A percentile compares a stretch with the other conserved stretches of the same genome.
Evolutionary conservation across 2,797 vertebrate genomes (phyloP).

Genomic region (Megalops cyprinoides): DNA sequence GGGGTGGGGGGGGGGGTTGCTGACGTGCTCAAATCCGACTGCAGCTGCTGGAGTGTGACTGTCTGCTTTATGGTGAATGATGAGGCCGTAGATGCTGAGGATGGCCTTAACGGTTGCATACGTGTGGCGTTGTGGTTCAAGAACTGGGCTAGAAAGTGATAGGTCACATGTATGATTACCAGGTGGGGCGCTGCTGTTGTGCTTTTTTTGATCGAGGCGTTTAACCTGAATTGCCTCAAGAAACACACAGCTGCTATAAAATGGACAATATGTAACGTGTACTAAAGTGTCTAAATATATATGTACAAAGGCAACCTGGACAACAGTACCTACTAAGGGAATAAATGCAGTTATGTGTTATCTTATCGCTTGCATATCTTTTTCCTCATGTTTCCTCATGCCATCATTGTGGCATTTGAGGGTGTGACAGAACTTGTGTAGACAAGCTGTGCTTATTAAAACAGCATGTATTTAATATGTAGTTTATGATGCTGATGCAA

Average conservation of each 20-base stretch:
- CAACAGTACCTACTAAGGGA: background rate
- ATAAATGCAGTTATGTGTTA: background rate
- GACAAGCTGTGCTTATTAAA: too few relatives aligned
- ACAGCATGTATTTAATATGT: too few relatives aligned
- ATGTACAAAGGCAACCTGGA: background rate
- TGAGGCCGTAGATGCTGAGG: slow-evolving; percentile 75
- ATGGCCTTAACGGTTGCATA: background rate
- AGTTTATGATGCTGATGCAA: too few relatives aligned
- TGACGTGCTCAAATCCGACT: slow-evolving; percentile 71
- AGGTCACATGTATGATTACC: background rate
- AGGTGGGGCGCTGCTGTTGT: background rate
- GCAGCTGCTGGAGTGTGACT: slow-evolving; percentile 78
- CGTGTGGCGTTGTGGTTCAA: background rate
- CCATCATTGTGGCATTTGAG: too few relatives aligned
- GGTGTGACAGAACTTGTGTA: too few relatives aligned
- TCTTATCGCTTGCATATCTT: background rate
- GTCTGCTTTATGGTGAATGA: slow-evolving; percentile 74
- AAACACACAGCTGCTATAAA: background rate
- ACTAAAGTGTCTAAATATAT: background rate
- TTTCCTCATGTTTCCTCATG: too few relatives aligned
- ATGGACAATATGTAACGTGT: background rate
- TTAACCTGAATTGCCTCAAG: too few relatives aligned
- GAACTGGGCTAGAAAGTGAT: background rate
- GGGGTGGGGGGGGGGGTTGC: slow-evolving; percentile 65
- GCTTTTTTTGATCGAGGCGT: background rate